A percentile compares a stretch with the other conserved stretches of the same genome.
Conservation (phyloP, 2,113 vertebrate genomes). For the Corvus hawaiiensis region DNA sequence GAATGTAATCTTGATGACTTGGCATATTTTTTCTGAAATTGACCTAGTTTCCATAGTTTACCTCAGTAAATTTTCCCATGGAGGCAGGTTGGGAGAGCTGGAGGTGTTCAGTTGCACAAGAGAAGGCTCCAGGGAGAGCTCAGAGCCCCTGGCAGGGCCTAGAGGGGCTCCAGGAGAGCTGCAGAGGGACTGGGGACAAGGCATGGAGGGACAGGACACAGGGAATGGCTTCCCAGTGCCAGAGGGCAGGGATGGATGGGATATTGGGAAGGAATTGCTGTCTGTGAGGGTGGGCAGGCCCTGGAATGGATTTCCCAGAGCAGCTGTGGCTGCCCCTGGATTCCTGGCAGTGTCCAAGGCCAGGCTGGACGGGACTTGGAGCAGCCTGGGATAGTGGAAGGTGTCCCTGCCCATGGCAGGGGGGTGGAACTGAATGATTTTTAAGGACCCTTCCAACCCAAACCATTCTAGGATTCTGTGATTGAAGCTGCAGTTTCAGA, state of each 20-base stretch:
- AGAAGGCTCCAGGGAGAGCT: neutral
- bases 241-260: neutral
- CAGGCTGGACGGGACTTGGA: rapidly evolving
- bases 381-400: rapidly evolving
- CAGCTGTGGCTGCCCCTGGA: neutral
- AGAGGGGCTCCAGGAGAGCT: neutral
- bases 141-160: neutral
- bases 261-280: rapidly evolving
- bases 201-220: neutral
- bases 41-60: neutral
- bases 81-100: rapidly evolving
- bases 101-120: rapidly evolving
- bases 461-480: neutral
- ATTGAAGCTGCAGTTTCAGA: neutral
- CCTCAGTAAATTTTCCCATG: neutral
- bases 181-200: neutral
- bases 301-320: neutral
- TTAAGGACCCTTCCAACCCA: neutral
- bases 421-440: rapidly evolving
- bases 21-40: neutral
- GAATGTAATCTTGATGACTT: neutral
- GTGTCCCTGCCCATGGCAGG: rapidly evolving
- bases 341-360: neutral
- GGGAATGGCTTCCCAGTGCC: neutral
- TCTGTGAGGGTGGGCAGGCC: rapidly evolving